Base-by-base conservation (phyloP, 2,113 vertebrate genomes). In the Collichthys lucidus region DNA sequence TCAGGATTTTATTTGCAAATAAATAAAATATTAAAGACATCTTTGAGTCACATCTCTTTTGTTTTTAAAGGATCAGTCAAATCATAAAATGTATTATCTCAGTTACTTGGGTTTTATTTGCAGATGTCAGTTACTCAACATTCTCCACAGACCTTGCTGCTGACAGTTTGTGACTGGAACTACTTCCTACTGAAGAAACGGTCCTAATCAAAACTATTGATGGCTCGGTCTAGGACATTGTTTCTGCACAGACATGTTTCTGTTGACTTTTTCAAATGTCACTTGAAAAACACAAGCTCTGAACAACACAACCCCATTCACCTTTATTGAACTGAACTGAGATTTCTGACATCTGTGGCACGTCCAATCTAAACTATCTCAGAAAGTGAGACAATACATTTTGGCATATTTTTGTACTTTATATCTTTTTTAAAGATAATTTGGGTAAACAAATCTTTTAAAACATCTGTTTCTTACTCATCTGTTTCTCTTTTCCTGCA, bases 401-500 rank as follows among this genome's bases (percentile, higher is more conserved):
- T 42, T 35, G 17, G 16, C 55, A 22, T 26, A n/a, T 20, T 74
- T 60, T 22, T 70, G 2, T 56, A 15, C 17, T 22, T 40, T n/a
- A n/a, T n/a, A n/a, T n/a, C n/a, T 55, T n/a, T 19, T 47, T 55
- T 4, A 29, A 29, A 29, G 31, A 31, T 19, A 9, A 67, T 60
- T 68, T 31, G 16, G 5, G 14, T 14, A 44, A 44, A 55, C 1
- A 1, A 2, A 60, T 24, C 6, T 10, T 57, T 15, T 16, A 60
- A 46, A 57, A 20, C 0, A 46, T 72, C 14, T 0, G 3, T 47
- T 56, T 64, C 49, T 24, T 15, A 24, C 22, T 69, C 57, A 76
- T 76, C 62, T 74, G 62, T 8, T 78, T 63, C 44, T 63, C 55
- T 78, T 83, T 59, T 63, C 64, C 29, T 26, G 22, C 71, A 62